Conservation (phyloP, 1,140 invertebrate species). For the Trissolcus basalis region DNA sequence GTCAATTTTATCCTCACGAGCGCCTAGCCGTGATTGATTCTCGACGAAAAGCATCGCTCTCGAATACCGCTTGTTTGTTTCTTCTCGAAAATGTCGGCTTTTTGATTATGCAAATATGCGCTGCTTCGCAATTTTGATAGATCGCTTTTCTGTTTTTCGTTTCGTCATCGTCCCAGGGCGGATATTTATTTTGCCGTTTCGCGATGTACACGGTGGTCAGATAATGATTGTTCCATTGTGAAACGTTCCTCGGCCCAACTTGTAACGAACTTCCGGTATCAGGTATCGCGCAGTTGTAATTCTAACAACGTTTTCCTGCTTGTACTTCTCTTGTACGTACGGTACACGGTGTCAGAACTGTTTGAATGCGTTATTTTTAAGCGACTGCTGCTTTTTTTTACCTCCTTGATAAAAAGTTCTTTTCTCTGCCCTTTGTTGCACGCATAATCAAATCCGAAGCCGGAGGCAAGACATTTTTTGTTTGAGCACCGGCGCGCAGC, state of each 20-base stretch:
- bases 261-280: constrained; percentile 31
- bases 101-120: constrained; percentile 19
- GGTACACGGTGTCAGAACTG: neutral
- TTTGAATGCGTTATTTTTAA: constrained; percentile 12
- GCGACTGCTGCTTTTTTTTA: neutral
- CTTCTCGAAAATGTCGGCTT: neutral
- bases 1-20: constrained; percentile 21
- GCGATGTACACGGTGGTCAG: neutral
- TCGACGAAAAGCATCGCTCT: constrained; percentile 7
- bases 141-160: neutral
- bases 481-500: neutral
- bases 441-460: no score
- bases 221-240: constrained; percentile 21
- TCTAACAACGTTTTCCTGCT: constrained; percentile 41
- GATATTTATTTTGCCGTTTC: neutral
- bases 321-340: constrained; percentile 2
- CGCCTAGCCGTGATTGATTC: constrained; percentile 20
- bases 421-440: no score
- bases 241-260: constrained; percentile 2
- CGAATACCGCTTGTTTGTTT: constrained; percentile 13
- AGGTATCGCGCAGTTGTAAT: constrained; percentile 31
- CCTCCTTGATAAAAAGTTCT: no score
- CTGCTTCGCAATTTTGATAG: neutral
- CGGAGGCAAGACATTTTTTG: neutral
- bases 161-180: neutral